Conservation (phyloP, 2,888 invertebrate genomes). For the Sceliomorpha sp. region DNA sequence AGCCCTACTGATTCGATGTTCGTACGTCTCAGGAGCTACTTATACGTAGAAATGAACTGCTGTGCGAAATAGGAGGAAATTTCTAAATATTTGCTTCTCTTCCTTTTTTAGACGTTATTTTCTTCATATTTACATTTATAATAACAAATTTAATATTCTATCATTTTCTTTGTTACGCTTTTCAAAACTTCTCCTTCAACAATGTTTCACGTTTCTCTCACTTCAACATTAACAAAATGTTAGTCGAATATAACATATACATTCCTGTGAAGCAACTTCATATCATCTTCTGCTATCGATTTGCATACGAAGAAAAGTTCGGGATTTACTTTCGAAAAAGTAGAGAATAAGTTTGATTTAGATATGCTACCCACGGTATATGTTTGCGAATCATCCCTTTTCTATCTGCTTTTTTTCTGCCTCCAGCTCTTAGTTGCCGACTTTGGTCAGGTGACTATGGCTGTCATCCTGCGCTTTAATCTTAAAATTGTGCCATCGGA, state of each 20-base stretch:
- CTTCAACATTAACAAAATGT: constrained; percentile 9
- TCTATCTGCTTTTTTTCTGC: constrained; percentile 5
- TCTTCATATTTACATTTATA: no score
- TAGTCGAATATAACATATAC: no score
- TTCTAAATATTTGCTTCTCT: no score
- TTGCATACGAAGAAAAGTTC: constrained; percentile 70
- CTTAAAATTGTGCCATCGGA: constrained; percentile 7
- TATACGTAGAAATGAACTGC: constrained; percentile 35
- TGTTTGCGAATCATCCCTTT: constrained; percentile 9
- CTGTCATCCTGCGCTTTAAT: constrained; percentile 16
- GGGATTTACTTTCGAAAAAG: constrained; percentile 58
- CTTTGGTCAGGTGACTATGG: constrained; percentile 15
- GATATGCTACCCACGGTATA: constrained; percentile 38
- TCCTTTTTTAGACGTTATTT: no score
- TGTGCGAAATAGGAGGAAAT: no score
- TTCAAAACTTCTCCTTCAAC: no score
- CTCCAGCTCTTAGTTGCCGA: not conserved
- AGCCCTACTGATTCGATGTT: constrained; percentile 69
- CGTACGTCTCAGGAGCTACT: constrained; percentile 61
- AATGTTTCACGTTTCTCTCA: no score
- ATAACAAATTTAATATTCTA: not conserved
- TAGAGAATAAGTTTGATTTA: constrained; percentile 66
- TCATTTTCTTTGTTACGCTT: no score
- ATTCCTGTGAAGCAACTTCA: constrained; percentile 21
- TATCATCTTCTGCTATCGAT: constrained; percentile 66